phyloP scores from a whole-genome alignment of 1,140 invertebrate species.

The Trichoplusia ni region DNA sequence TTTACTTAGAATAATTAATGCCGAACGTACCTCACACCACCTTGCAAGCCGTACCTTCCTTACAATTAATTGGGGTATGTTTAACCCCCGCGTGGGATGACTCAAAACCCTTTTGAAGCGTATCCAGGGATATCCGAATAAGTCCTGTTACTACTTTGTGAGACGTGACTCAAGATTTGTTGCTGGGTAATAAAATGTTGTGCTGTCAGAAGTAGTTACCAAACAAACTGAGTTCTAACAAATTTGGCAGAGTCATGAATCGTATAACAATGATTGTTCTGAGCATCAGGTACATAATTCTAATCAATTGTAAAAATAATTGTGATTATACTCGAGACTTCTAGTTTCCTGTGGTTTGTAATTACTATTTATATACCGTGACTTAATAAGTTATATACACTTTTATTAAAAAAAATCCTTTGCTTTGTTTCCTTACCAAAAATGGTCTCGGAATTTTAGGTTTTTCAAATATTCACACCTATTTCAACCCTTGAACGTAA shows the following conservation, averaged over 20 bases:
- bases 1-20: conserved; percentile 37
- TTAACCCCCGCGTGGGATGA: conserved; percentile 15
- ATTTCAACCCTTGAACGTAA: conserved; percentile 1
- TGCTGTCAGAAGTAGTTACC: too few species aligned
- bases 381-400: too few species aligned
- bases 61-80: conserved; percentile 34
- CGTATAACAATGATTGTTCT: too few species aligned
- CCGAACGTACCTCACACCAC: conserved; percentile 27
- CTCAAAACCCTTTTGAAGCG: not conserved
- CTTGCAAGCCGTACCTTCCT: conserved; percentile 14
- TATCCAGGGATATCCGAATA: conserved; percentile 9
- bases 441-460: not conserved
- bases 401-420: too few species aligned
- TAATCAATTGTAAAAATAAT: too few species aligned
- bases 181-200: not conserved
- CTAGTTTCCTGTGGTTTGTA: too few species aligned
- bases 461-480: not conserved
- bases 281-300: too few species aligned
- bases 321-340: too few species aligned
- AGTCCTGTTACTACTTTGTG: conserved; percentile 2
- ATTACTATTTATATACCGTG: too few species aligned
- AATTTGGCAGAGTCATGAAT: too few species aligned
- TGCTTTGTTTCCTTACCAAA: too few species aligned
- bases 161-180: not conserved
- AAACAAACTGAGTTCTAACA: too few species aligned